These are phyloP conservation scores for Ceyx erithaca DNA, from an alignment of 2,797 vertebrate genomes.

Conservation along the genomic window DNA sequence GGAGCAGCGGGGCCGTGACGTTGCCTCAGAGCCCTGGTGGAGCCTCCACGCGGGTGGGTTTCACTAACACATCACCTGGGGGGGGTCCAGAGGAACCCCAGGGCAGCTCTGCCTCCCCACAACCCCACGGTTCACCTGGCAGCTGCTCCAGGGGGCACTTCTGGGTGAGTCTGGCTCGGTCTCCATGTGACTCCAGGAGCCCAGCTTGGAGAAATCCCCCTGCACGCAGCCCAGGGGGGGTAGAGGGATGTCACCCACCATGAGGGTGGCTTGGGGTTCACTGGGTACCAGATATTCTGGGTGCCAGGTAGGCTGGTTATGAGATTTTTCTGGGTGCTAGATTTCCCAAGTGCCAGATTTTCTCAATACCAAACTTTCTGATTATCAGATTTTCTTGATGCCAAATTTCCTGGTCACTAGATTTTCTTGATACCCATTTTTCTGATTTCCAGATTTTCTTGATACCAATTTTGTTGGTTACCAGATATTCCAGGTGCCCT, in stretches of 20 bases:
- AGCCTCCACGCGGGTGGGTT: constrained; percentile 2
- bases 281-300: background rate
- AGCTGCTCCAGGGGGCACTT: background rate
- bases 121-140: accelerated
- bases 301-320: background rate
- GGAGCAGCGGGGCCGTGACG: too few relatives aligned
- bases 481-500: background rate
- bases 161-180: accelerated
- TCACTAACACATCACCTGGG: constrained; percentile 35
- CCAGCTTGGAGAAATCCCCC: background rate
- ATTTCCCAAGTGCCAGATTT: background rate
- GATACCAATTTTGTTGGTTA: background rate
- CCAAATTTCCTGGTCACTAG: background rate
- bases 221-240: background rate
- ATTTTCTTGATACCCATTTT: background rate
- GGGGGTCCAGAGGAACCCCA: background rate
- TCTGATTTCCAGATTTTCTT: background rate
- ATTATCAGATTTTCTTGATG: background rate
- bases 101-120: background rate
- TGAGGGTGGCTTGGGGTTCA: background rate
- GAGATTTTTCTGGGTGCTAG: background rate
- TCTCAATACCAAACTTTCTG: too few relatives aligned
- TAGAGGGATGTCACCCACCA: background rate
- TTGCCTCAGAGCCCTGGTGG: constrained; percentile 51
- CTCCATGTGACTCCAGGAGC: background rate